A percentile compares a stretch with the other conserved stretches of the same genome.
Conservation (phyloP, 2,888 invertebrate species). For the Lithophane leautieri region DNA sequence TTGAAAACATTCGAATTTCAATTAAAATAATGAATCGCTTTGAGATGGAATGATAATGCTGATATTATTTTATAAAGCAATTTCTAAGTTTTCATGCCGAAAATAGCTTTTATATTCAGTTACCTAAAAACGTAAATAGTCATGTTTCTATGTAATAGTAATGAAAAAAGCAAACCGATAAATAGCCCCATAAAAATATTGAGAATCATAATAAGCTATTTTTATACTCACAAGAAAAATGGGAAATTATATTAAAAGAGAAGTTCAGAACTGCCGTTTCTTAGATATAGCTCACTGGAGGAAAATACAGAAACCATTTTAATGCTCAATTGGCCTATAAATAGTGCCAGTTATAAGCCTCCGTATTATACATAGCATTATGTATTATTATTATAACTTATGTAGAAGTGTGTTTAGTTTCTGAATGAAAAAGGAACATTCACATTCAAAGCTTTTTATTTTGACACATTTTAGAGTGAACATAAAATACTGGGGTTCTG, state of each 20-base stretch:
- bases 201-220: constrained; percentile 2
- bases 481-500: not conserved
- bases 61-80: not conserved
- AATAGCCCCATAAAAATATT: not conserved
- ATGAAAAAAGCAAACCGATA: not conserved
- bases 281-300: not conserved
- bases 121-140: not conserved
- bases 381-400: too few relatives aligned
- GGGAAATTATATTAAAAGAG: not conserved
- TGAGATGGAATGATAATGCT: too few relatives aligned
- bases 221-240: constrained; percentile 8
- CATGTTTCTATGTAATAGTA: not conserved
- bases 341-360: not conserved
- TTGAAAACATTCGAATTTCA: not conserved
- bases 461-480: not conserved
- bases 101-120: not conserved
- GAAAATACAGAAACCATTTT: not conserved
- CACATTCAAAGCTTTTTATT: not conserved
- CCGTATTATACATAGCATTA: too few relatives aligned
- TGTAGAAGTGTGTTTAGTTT: not conserved
- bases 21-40: not conserved
- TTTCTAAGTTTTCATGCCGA: not conserved
- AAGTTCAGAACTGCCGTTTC: constrained; percentile 1
- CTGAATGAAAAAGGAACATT: not conserved
- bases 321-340: not conserved